Evolutionary conservation across 2,888 invertebrate species (phyloP), one percentile per base, ranked within the genome.

Genomic region (Athripsodes cinereus): DNA sequence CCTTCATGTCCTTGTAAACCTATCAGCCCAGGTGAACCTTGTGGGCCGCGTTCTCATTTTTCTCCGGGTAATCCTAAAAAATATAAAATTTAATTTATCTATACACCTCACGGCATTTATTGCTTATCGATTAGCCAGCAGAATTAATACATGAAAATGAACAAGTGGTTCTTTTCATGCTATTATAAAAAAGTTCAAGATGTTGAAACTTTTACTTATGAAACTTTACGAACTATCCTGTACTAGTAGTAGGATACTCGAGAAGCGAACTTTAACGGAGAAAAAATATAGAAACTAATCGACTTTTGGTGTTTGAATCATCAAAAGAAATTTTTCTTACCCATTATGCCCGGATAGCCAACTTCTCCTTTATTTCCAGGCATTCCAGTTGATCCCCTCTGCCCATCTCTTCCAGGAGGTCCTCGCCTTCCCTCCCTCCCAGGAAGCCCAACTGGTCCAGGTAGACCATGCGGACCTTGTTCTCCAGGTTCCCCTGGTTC

Each of bases 1-100:
- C 93, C 93, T 68, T 92, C 90, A 67, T 86, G 85, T 1, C 92
- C 92, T 20, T 86, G 83, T 13, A 83, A 76, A 8, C 92, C 93
- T 49, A 81, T 76, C 68, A 87, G 87, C 0, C 93, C 93, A 44
- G 81, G 74, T 21, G 76, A 69, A 0, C 92, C 92, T 0, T 80
- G 70, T 20, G 74, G 72, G 10, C 92, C 93, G 50, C 89, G 76
- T 70, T 91, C 90, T 0, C 91, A 91, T 70, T 91, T 92, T 66
- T 91, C 90, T 0, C 91, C 92, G 1, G 89, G 87, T 61, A 89
- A 71, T 1, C 91, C 86, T 62, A 49, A 18, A 44, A 44, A 13
- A 44, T n/a, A n/a, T n/a, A n/a, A n/a, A n/a, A n/a, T n/a, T n/a
- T n/a, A n/a, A n/a, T n/a, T n/a, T n/a, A n/a, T n/a, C n/a, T n/a